These are phyloP conservation scores for Pseudolycoriella hygida DNA, from an alignment of 2,888 invertebrate species.

Conservation along the genomic window DNA sequence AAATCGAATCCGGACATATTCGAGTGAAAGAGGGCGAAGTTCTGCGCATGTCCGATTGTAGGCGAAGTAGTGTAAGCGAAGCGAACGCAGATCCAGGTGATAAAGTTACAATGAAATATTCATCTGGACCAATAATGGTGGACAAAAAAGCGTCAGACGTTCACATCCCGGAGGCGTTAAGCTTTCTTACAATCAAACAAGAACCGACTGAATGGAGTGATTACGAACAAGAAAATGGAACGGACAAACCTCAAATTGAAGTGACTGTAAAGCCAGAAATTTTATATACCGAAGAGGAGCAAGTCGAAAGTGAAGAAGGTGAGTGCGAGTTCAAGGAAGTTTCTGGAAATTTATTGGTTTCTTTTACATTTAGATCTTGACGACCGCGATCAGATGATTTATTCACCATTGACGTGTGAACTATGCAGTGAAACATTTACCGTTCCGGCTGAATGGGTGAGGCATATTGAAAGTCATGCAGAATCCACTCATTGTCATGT, in stretches of 20 bases:
- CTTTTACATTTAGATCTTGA: slow-evolving; percentile 2
- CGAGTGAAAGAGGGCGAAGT: background rate
- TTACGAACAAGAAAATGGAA: slow-evolving; percentile 42
- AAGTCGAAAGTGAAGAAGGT: slow-evolving; percentile 13
- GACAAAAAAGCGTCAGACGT: slow-evolving; percentile 2
- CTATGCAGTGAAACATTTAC: slow-evolving; percentile 70
- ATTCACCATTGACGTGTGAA: slow-evolving; percentile 65
- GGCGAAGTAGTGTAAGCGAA: background rate
- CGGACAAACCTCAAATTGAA: slow-evolving; percentile 43
- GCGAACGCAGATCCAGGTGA: background rate
- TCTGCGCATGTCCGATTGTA: background rate
- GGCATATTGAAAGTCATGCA: slow-evolving; percentile 66
- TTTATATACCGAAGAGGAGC: slow-evolving; percentile 17
- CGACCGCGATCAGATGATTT: slow-evolving; percentile 40
- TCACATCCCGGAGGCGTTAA: slow-evolving; percentile 11
- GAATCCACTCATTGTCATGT: slow-evolving; percentile 33
- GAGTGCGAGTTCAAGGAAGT: slow-evolving; percentile 15
- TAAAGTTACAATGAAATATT: background rate
- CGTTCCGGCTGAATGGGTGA: slow-evolving; percentile 65
- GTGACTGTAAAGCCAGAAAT: slow-evolving; percentile 50
- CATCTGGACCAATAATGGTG: background rate
- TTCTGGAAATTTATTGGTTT: background rate
- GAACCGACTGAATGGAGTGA: slow-evolving; percentile 60
- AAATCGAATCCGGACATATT: background rate
- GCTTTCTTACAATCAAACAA: slow-evolving; percentile 30